Conservation (phyloP, 2,888 invertebrate species). For the Cyaniris semiargus region DNA sequence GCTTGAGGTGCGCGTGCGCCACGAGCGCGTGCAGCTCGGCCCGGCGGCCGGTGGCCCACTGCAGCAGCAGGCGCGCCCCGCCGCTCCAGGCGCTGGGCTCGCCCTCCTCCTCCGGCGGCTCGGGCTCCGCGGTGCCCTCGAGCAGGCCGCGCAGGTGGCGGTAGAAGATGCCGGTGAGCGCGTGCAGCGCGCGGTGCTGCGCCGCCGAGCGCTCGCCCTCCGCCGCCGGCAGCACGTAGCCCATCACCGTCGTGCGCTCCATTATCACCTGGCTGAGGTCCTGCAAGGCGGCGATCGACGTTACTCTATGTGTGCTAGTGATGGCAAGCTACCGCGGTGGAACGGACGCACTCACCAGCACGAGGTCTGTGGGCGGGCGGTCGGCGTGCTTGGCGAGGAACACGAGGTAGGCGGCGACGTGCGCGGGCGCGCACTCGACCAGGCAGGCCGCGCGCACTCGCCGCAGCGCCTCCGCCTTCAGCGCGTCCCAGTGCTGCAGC, state of each 20-base stretch:
- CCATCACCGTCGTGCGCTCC: slow-evolving; percentile 92
- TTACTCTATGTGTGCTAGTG: not conserved
- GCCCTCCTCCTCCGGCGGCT: slow-evolving; percentile 67
- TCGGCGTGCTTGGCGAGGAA: slow-evolving; percentile 89
- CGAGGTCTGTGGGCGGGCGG: slow-evolving; percentile 56
- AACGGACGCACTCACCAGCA: slow-evolving; percentile 47
- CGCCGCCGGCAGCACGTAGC: slow-evolving; percentile 86
- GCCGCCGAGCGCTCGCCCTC: slow-evolving; percentile 57
- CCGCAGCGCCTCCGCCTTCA: slow-evolving; percentile 84
- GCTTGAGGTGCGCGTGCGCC: slow-evolving; percentile 69
- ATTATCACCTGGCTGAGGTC: slow-evolving; percentile 95
- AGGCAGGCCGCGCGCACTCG: slow-evolving; percentile 93
- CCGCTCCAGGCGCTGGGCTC: slow-evolving; percentile 77
- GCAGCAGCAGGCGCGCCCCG: slow-evolving; percentile 86
- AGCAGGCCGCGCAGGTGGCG: slow-evolving; percentile 86
- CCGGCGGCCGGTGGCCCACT: slow-evolving; percentile 86
- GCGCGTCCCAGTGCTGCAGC: slow-evolving; percentile 88
- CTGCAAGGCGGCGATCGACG: slow-evolving; percentile 43
- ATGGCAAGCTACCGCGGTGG: not conserved
- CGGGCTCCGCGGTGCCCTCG: slow-evolving; percentile 81
- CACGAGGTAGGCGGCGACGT: slow-evolving; percentile 91
- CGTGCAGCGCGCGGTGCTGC: slow-evolving; percentile 83
- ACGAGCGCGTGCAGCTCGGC: slow-evolving; percentile 89
- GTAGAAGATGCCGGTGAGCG: slow-evolving; percentile 83
- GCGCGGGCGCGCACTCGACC: slow-evolving; percentile 91